Conservation (phyloP, 1,140 invertebrate species). For the Papilio dardanus region DNA sequence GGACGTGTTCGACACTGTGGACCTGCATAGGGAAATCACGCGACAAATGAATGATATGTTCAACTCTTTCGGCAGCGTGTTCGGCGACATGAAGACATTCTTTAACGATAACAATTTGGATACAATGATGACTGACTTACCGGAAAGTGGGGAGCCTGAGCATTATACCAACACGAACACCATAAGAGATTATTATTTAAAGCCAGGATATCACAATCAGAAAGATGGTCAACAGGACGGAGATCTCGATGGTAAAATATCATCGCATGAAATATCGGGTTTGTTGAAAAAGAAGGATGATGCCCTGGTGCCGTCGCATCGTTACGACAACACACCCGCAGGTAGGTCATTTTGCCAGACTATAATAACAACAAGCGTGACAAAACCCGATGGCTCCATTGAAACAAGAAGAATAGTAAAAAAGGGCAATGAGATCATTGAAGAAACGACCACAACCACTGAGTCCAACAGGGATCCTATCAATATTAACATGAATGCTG, state of each 20-base stretch:
- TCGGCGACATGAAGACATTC: constrained; percentile 67
- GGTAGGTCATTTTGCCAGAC: constrained; percentile 70
- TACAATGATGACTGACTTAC: constrained; percentile 48
- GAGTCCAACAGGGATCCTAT: constrained; percentile 52
- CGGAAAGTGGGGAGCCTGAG: constrained; percentile 45
- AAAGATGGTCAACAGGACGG: constrained; percentile 51
- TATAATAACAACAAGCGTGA: constrained; percentile 75
- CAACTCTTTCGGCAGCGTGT: constrained; percentile 64
- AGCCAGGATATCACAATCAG: constrained; percentile 66
- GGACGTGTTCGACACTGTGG: constrained; percentile 54
- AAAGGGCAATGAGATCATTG: constrained; percentile 70
- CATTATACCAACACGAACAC: constrained; percentile 53
- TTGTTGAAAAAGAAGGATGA: constrained; percentile 65
- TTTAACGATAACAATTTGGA: constrained; percentile 60
- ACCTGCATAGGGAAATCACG: constrained; percentile 63
- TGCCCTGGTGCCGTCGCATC: constrained; percentile 44
- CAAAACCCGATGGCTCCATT: constrained; percentile 69
- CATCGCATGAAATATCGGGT: constrained; percentile 71
- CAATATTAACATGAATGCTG: constrained; percentile 48
- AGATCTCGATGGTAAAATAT: constrained; percentile 73
- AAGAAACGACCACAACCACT: constrained; percentile 66
- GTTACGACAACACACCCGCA: constrained; percentile 62
- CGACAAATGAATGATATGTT: constrained; percentile 73
- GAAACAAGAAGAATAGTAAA: constrained; percentile 73
- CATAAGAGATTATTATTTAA: constrained; percentile 72